Evolutionary conservation across 1,140 invertebrate genomes (phyloP).

Genomic region (Brevipalpus yothersi): DNA sequence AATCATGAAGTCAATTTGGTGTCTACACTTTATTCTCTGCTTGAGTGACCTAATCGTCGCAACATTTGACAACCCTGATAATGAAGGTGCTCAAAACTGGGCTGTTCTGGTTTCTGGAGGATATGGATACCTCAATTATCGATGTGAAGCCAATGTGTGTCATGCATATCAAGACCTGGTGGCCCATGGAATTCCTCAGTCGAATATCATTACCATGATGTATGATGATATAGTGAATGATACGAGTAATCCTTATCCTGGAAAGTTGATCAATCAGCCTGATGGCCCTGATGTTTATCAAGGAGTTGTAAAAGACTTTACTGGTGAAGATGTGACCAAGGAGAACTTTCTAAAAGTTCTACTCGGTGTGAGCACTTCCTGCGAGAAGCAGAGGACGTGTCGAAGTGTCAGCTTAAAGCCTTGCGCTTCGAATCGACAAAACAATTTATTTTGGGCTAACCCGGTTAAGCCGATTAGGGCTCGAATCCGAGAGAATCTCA

Average conservation of each 20-base stretch:
- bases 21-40: too few relatives aligned
- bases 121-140: constrained; percentile 29
- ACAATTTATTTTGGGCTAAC: too few relatives aligned
- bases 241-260: constrained; percentile 28
- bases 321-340: constrained; percentile 13
- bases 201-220: constrained; percentile 36
- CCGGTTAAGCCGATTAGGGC: too few relatives aligned
- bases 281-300: constrained; percentile 31
- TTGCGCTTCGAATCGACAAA: too few relatives aligned
- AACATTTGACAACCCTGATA: too few relatives aligned
- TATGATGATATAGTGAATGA: constrained; percentile 34
- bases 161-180: constrained; percentile 34
- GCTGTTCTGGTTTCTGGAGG: constrained; percentile 33
- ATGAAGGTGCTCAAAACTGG: too few relatives aligned
- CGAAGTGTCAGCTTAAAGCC: too few relatives aligned
- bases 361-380: too few relatives aligned
- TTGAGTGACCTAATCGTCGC: too few relatives aligned
- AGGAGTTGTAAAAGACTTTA: constrained; percentile 32
- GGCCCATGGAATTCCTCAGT: constrained; percentile 30
- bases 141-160: constrained; percentile 36
- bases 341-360: constrained; percentile 33
- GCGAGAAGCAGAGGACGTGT: too few relatives aligned
- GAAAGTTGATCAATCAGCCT: constrained; percentile 32
- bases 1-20: too few relatives aligned
- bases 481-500: too few relatives aligned